Base-by-base conservation (phyloP, 2,888 invertebrate species). In the Lasioglossum calceatum region DNA sequence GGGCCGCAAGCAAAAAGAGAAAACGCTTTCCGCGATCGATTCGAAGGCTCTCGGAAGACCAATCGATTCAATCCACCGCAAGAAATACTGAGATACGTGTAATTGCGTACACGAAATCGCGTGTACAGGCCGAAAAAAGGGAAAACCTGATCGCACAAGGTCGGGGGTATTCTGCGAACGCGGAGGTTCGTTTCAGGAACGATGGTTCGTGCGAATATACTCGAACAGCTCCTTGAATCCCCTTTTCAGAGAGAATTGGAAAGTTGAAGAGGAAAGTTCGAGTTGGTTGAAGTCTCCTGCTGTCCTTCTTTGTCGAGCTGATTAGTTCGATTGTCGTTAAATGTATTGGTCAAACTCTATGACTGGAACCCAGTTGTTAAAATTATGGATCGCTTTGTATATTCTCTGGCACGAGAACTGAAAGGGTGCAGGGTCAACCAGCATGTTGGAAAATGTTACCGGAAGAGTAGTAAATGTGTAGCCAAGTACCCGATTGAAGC, bases 21-120 rank as follows among this genome's bases (percentile, higher is more conserved):
- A 77, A 42, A 42, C 74, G 73, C 75, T 75, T 75, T 70, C 47
- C 61, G 61, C 32, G 58, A 39, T 10, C 23, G 42, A 14, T 4
- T 12, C 42, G 32, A 12, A 39, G 39, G 39, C 19, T 70, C 54
- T 64, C 36, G 27, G 12, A 42, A 36, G 39, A 42, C 16, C 58
- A 39, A 70, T 77, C 71, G 42, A 54, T 76, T 54, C 42, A 36
- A 47, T n/a, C 27, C 36, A 47, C 23, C 75, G 14, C 72, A 78
- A 71, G 47, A 81, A 76, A 79, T 73, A 83, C 72, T n/a, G 32
- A 79, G 67, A 81, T 79, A 32, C 32, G 36, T 71, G 81, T 36
- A 74, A 85, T 79, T 75, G 61, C 42, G n/a, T 73, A 67, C 85
- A 73, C 84, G 89, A 85, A 90, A 86, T 85, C 82, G 86, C 87